Evolutionary conservation across 2,797 vertebrate species (phyloP).

Genomic region (Anabacerthia variegaticeps): DNA sequence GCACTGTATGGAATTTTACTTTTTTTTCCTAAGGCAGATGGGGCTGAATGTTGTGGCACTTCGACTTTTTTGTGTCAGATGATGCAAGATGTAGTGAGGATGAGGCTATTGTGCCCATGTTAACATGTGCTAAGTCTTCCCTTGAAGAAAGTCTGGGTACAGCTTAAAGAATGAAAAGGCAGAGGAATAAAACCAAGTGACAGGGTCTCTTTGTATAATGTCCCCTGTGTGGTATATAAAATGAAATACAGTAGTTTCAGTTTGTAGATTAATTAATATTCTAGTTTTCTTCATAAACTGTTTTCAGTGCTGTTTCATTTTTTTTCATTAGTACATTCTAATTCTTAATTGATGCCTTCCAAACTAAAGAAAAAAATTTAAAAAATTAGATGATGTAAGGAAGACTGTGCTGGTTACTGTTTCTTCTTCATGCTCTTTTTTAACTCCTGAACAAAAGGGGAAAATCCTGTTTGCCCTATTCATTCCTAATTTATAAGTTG

Average conservation of each 20-base stretch:
- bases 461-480: neutral
- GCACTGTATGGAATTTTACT: fast-evolving
- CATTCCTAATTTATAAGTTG: neutral
- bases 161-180: neutral
- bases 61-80: neutral
- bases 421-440: neutral
- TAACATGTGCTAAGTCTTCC: neutral
- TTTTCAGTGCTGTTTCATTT: neutral
- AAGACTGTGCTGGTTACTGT: neutral
- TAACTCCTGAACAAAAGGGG: neutral
- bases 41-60: neutral
- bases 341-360: neutral
- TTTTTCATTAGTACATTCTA: neutral
- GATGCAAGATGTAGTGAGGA: neutral
- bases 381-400: neutral
- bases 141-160: neutral
- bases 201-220: neutral
- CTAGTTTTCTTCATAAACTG: neutral
- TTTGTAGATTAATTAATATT: neutral
- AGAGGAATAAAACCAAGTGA: neutral
- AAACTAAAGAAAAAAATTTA: neutral
- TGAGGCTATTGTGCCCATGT: neutral
- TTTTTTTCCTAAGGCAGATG: neutral
- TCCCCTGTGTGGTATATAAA: neutral
- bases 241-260: neutral